Evolutionary conservation across 2,113 vertebrate species (phyloP), one percentile per base, ranked within the genome.

Genomic region (Zapornia atra): DNA sequence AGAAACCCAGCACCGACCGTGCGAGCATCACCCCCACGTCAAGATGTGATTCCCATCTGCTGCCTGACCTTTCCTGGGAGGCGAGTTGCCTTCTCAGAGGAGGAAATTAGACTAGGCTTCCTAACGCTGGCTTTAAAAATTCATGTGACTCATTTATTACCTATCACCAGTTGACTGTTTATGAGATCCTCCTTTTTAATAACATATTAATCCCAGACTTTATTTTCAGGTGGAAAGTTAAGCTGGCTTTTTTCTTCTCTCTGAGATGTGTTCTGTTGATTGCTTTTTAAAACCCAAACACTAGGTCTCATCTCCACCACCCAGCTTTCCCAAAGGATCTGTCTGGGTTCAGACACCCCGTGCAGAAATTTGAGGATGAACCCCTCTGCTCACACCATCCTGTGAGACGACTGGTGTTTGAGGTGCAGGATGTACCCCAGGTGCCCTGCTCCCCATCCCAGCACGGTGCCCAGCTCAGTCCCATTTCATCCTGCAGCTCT

Each of bases 141-240:
- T n/a, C 5, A 29, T 3, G 19, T 1, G 28, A n/a, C 33, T 60
- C 13, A 0, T 20, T 51, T 63, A 33, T 54, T 28, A 19, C 9
- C 65, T 10, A 0, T 5, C 31, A 44, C 24, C 34, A 1, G 3
- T 18, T 9, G 28, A 11, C 34, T 77, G 51, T 15, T 76, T 11
- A 4, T 10, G 51, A 71, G 71, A 22, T 15, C 48, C 48, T 28
- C 20, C 6, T 22, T 15, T 44, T 51, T 15, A 18, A 46, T 6
- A 53, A 22, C 0, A 1, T 12, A 44, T 14, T 48, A 64, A 76
- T 21, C 44, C 42, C 36, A 82, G 34, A 16, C 14, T 21, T 36
- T 48, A 46, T 28, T 66, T 56, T 54, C 57, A 65, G 50, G 59
- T 54, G 29, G 34, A 15, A 61, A 61, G 69, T 63, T 48, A 69